phyloP scores from a whole-genome alignment of 2,113 vertebrate genomes.

The Vireo altiloquus region DNA sequence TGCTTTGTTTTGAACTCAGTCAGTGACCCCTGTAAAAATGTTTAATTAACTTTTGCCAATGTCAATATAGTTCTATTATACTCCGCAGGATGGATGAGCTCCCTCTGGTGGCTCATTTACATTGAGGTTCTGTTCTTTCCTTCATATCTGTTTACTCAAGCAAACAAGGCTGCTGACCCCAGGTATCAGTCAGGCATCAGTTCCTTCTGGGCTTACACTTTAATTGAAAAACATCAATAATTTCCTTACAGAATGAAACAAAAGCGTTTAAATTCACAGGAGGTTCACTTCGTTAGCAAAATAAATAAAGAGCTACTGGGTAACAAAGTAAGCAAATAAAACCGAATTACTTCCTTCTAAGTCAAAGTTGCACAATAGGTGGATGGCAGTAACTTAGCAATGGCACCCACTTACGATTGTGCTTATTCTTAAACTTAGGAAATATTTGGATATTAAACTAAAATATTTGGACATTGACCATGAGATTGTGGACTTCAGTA shows the following conservation, averaged over 20 bases:
- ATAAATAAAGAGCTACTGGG: neutral
- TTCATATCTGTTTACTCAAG: neutral
- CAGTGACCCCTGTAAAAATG: neutral
- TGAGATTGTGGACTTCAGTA: neutral
- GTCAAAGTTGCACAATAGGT: neutral
- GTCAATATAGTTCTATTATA: neutral
- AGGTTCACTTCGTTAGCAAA: neutral
- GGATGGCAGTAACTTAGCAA: neutral
- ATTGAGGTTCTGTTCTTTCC: neutral
- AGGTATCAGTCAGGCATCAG: neutral
- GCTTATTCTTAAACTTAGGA: neutral
- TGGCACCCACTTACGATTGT: neutral
- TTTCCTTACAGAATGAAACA: neutral
- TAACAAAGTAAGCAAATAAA: neutral
- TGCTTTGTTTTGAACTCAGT: neutral
- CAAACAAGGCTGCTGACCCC: neutral
- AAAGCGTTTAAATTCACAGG: neutral
- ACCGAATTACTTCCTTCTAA: neutral
- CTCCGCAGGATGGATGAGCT: neutral
- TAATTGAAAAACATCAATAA: conserved; percentile 24
- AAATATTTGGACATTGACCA: neutral
- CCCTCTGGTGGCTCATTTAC: conserved; percentile 31
- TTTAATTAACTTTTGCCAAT: conserved; percentile 27
- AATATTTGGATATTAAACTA: neutral
- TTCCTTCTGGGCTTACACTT: neutral